Evolutionary conservation across 1,140 invertebrate species (phyloP), one percentile per base, ranked within the genome.

Genomic region (Drosophila lacteicornis): DNA sequence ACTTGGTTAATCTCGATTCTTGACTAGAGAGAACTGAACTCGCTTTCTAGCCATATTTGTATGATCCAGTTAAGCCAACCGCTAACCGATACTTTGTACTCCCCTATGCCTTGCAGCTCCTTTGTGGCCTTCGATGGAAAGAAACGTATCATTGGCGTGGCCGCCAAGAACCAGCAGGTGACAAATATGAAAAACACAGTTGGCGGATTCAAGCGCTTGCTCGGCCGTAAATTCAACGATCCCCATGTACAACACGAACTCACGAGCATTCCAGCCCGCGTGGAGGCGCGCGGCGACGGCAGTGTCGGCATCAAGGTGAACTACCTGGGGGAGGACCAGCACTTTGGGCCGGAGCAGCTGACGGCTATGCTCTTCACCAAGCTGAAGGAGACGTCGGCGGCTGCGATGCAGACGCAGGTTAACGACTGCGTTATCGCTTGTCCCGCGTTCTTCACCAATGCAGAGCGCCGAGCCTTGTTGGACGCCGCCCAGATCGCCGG

Each of bases 181-280:
- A 99, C 98, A 76, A 99, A 99, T 92, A 96, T 99, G 94, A 98
- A 98, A 93, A 99, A 99, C 92, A 99, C 99, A 62, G 95, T 99
- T 57, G 96, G 96, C 94, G 96, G 96, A 56, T 98, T 99, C 91
- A 99, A 99, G 94, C 95, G 97, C 87, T 93, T 99, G 30, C 93
- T 99, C 77, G 99, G 98, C 46, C 94, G 97, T 80, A 96, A 96
- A 91, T 98, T 95, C 92, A 95, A 96, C 82, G 98, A 99, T 94
- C 97, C 97, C 13, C 94, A 96, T 82, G 96, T 98, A 49, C 96
- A 98, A 90, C 94, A 95, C 77, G 98, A 99, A 93, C 88, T 97
- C 4, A 94, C 95, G 82, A 94, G 94, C 82, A 93, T 97, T 75
- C 96, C 98, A 68, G 99, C 95, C 91, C 95, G 95, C 84, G 94